Evolutionary conservation across 1,140 invertebrate genomes (phyloP), one percentile per base, ranked within the genome.

Genomic region (Zaprionus ornatus): DNA sequence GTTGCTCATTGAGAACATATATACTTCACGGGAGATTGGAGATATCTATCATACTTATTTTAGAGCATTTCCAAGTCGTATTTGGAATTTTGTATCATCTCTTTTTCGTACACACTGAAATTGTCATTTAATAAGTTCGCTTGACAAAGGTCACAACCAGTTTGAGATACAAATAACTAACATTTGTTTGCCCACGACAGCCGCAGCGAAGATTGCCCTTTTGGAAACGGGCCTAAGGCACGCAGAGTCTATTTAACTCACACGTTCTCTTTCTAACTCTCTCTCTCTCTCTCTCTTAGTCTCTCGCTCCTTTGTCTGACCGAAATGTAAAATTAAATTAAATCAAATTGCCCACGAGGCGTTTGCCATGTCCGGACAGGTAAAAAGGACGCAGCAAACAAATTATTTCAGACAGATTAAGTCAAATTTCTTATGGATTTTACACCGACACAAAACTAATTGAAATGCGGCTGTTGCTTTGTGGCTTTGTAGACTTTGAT

Each of bases 271-370:
- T 21, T 27, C 27, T 6, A 37, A 13, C 35, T 0, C 12, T 32
- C 32, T 37, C 35, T 9, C 35, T 10, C 27, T 27, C 12, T n/a
- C n/a, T 7, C 29, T 10, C 29, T 32, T 0, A 3, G 7, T 42
- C n/a, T 7, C n/a, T 42, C 15, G 15, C 13, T 7, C 7, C 3
- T 40, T 40, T 40, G 37, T 54, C 64, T 64, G 40, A 37, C 37
- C 15, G 62, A 72, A 57, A 52, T 48, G 62, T 62, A 70, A 85
- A 81, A 78, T 72, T 68, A 66, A 60, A 78, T 71, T 45, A 23
- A 57, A 35, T 59, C 13, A 54, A 19, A 15, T 50, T 29, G 19
- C 12, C 7, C 27, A 55, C 21, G n/a, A 10, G 10, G n/a, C 10
- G 25, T 40, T 27, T 23, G 9, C 32, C 17, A 15, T 12, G 19